Base-by-base conservation (phyloP, 2,888 invertebrate genomes). In the Aphodius sticticus region DNA sequence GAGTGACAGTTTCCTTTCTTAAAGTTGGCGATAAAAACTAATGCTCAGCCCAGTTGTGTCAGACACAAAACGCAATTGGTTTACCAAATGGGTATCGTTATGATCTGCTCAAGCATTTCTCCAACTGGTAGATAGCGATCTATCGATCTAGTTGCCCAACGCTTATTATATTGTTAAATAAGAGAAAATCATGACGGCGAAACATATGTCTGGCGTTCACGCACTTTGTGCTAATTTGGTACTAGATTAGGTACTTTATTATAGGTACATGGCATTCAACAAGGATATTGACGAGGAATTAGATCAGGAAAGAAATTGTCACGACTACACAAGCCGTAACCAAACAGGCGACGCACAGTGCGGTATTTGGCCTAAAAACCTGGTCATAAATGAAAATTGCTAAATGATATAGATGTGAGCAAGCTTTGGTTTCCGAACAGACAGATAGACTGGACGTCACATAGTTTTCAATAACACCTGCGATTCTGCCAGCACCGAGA, bases 71-170 rank as follows among this genome's bases (percentile, higher is more conserved):
- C 53, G 53, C 53, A 53, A 53, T 53, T 53, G 53, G 53, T 53
- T 9, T 53, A 53, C 53, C 53, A 53, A 53, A 53, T 53, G 12
- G 12, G 53, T 12, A 53, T 53, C 9, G 53, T 53, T 53, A 53
- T 53, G 53, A 53, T 53, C 53, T 53, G 53, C 53, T 53, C 53
- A 53, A 53, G 53, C 53, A 53, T 53, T 53, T 53, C 53, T 53
- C 53, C 53, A 9, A 12, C 9, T 53, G 53, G 7, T 53, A 53
- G 53, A 53, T 53, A 53, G 53, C 53, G 53, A 53, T 53, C 53
- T 53, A 53, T 12, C 9, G 1, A 53, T 53, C 53, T 53, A 53
- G 53, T 53, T 53, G 53, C 53, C 12, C 53, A 53, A 53, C 53
- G 12, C 12, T 53, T 53, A 53, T 53, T 53, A 53, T 53, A 53